phyloP scores from a whole-genome alignment of 1,140 invertebrate genomes.

The Leptinotarsa texana region DNA sequence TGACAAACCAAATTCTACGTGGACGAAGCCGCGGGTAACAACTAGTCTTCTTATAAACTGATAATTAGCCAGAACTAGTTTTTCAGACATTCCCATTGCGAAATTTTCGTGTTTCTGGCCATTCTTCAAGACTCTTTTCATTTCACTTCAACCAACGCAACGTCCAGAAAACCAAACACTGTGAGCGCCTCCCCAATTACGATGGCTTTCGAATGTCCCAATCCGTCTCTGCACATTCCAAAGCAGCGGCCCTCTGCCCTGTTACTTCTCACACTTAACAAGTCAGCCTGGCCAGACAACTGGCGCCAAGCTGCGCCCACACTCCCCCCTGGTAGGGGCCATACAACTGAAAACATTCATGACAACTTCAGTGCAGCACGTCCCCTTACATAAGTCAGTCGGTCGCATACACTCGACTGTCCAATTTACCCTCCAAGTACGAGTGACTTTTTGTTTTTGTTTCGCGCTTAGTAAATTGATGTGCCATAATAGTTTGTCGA shows the following conservation, averaged over 20 bases:
- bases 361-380: conserved; percentile 27
- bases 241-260: conserved; percentile 32
- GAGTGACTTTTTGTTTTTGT: neutral
- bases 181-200: too few species aligned
- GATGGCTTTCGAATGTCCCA: neutral
- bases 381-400: neutral
- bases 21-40: too few species aligned
- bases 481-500: neutral
- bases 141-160: too few species aligned
- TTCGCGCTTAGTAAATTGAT: neutral
- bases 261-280: conserved; percentile 46
- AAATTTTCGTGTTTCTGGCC: too few species aligned
- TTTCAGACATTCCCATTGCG: too few species aligned
- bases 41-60: too few species aligned
- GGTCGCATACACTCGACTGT: neutral
- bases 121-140: too few species aligned
- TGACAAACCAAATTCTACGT: too few species aligned
- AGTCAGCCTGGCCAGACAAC: conserved; percentile 46
- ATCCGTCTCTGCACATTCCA: conserved; percentile 27
- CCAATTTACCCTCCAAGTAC: neutral
- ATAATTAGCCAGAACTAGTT: too few species aligned
- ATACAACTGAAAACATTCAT: conserved; percentile 45
- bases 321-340: conserved; percentile 19
- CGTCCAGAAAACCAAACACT: too few species aligned
- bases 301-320: conserved; percentile 37